Percentiles rank a stretch among this genome's conserved stretches.
Conservation (phyloP, 2,888 invertebrate species). For the Eupithecia pulchellata region DNA sequence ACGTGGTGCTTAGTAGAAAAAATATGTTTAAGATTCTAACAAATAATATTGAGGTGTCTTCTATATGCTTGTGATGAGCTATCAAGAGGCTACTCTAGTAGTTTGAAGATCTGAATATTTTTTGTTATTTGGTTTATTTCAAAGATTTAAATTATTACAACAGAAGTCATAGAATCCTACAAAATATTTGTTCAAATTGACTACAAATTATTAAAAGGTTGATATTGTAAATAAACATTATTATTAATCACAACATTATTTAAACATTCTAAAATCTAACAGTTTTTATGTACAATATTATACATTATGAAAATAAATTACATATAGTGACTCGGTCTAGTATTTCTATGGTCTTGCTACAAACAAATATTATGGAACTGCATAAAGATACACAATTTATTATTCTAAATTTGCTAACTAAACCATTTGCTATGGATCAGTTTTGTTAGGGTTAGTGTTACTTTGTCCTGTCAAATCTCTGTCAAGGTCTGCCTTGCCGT, state of each 20-base stretch:
- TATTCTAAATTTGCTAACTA: neutral
- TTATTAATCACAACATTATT: constrained; percentile 39
- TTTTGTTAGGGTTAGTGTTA: constrained; percentile 5
- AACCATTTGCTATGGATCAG: neutral
- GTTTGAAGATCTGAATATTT: neutral
- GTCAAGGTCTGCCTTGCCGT: constrained; percentile 68
- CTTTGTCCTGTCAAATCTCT: constrained; percentile 41
- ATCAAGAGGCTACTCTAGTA: neutral
- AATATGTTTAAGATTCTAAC: too few species aligned
- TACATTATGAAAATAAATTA: constrained; percentile 52
- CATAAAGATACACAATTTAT: neutral
- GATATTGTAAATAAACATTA: constrained; percentile 6
- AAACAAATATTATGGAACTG: too few species aligned
- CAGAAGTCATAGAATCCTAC: neutral
- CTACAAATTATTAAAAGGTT: neutral
- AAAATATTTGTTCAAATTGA: neutral
- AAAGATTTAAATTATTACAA: neutral
- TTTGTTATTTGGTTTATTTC: neutral
- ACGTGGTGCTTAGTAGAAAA: constrained; percentile 71
- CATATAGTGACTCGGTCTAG: constrained; percentile 35
- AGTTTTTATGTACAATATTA: constrained; percentile 65
- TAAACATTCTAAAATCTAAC: constrained; percentile 48
- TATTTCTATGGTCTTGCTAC: constrained; percentile 28
- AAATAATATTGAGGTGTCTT: too few species aligned
- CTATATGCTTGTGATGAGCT: too few species aligned